These are phyloP conservation scores for Hirundichthys speculiger DNA, from an alignment of 2,113 vertebrate genomes.

Conservation along the genomic window DNA sequence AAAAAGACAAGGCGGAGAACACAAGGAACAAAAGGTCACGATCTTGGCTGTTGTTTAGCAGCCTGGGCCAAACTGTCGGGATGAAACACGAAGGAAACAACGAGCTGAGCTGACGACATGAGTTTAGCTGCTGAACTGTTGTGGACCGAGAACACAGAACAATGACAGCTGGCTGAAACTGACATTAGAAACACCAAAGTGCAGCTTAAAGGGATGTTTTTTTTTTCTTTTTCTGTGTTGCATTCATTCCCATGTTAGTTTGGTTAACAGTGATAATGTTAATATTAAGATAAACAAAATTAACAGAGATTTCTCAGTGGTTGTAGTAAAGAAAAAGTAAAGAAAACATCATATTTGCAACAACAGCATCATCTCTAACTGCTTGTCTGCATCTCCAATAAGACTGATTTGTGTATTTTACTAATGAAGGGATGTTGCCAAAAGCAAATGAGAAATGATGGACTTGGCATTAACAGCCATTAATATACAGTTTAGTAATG, in stretches of 20 bases:
- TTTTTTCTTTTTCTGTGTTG: background rate
- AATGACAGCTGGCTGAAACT: conserved; percentile 19
- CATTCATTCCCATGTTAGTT: background rate
- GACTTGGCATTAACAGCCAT: too few relatives aligned
- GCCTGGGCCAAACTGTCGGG: conserved; percentile 7
- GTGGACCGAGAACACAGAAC: conserved; percentile 45
- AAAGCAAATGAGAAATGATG: too few relatives aligned
- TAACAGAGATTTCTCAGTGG: background rate
- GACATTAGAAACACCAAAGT: conserved; percentile 18
- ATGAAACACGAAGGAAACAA: conserved; percentile 21
- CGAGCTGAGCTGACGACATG: conserved; percentile 37
- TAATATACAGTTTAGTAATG: background rate
- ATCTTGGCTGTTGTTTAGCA: conserved; percentile 32
- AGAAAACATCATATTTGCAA: too few relatives aligned
- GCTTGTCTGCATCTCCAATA: too few relatives aligned
- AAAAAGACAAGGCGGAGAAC: conserved; percentile 29
- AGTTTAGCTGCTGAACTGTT: conserved; percentile 1
- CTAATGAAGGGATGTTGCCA: too few relatives aligned
- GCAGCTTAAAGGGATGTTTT: conserved; percentile 6
- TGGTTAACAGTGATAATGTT: background rate
- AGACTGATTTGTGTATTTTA: too few relatives aligned
- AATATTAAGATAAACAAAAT: background rate
- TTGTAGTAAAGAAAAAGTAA: background rate
- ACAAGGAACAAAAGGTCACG: conserved; percentile 59
- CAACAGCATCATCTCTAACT: too few relatives aligned